Evolutionary conservation across 2,888 invertebrate species (phyloP).

Genomic region (Neoitamus cyanurus): DNA sequence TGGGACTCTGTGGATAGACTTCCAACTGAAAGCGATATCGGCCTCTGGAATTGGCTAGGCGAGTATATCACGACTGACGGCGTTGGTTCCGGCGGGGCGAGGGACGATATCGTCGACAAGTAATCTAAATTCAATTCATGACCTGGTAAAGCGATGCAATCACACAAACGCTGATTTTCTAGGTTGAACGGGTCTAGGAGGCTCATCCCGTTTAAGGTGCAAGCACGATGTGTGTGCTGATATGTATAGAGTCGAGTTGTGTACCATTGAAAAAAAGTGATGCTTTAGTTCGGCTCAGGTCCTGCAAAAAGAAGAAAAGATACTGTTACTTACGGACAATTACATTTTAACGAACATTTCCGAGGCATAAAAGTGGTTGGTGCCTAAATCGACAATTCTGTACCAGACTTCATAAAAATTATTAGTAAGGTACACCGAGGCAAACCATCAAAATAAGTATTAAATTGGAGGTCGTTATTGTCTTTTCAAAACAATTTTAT

Average conservation of each 20-base stretch:
- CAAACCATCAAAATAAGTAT: too few species aligned
- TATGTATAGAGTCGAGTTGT: constrained; percentile 4
- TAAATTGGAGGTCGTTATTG: too few species aligned
- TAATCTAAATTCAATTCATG: constrained; percentile 22
- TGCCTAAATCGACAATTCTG: neutral
- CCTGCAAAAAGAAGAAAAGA: neutral
- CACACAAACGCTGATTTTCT: neutral
- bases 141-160: neutral
- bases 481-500: too few species aligned
- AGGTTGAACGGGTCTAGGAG: neutral
- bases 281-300: neutral
- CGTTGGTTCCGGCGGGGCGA: neutral
- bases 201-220: constrained; percentile 38
- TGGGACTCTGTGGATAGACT: constrained; percentile 35
- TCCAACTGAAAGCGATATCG: neutral
- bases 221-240: constrained; percentile 31
- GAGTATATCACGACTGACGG: neutral
- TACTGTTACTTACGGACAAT: neutral
- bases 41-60: neutral
- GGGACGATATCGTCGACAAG: neutral
- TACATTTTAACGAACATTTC: neutral
- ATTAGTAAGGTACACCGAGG: too few species aligned
- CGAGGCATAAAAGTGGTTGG: neutral
- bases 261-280: neutral
- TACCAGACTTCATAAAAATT: too few species aligned